phyloP scores from a whole-genome alignment of 2,113 vertebrate genomes.

The Ramphastos sulfuratus region DNA sequence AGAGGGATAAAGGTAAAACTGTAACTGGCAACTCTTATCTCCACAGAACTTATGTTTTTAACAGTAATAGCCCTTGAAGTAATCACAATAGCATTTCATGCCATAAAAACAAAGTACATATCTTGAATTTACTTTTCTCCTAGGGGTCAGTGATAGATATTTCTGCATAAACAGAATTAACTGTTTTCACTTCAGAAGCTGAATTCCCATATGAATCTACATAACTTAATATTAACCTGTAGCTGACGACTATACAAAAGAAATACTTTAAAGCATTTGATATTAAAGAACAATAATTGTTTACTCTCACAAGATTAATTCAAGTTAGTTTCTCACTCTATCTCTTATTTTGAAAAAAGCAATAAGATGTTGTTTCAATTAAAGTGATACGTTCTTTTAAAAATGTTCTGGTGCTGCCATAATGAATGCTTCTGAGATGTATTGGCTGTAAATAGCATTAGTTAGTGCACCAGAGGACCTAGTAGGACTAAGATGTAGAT shows the following conservation, averaged over 20 bases:
- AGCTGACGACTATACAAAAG: neutral
- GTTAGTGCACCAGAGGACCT: neutral
- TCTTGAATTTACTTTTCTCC: neutral
- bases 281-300: neutral
- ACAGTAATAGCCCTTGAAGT: neutral
- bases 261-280: neutral
- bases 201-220: neutral
- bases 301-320: neutral
- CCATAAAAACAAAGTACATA: neutral
- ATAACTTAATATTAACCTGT: neutral
- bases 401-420: neutral
- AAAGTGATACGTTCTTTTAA: neutral
- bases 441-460: neutral
- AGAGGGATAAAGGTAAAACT: conserved; percentile 90
- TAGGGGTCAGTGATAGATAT: neutral
- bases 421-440: neutral
- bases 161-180: neutral
- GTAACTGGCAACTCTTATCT: neutral
- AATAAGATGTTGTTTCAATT: neutral
- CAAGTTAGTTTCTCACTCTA: neutral
- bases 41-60: neutral
- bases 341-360: neutral
- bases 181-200: neutral
- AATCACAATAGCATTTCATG: neutral
- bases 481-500: neutral